Evolutionary conservation across 2,797 vertebrate species (phyloP).

Genomic region (Morus bassanus): DNA sequence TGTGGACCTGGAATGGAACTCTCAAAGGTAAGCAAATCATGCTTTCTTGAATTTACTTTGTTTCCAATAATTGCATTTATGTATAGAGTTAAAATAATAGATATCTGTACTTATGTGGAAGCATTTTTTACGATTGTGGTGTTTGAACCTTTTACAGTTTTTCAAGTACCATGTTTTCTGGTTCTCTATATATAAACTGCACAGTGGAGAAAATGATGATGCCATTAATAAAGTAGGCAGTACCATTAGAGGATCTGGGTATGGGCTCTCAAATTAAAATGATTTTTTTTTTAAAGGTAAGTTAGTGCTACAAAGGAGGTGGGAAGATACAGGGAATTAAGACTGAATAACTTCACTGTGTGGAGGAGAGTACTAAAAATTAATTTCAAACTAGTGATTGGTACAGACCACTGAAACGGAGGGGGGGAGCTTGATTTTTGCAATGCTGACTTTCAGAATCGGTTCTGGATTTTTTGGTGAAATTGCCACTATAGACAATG

Average conservation of each 20-base stretch:
- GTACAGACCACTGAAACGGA: background rate
- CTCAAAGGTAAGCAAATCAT: slow-evolving; percentile 84
- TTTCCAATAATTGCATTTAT: background rate
- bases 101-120: background rate
- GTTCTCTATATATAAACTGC: background rate
- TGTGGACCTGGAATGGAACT: slow-evolving; percentile 95
- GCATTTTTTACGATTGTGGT: background rate
- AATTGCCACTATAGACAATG: background rate
- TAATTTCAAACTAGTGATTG: background rate
- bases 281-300: background rate
- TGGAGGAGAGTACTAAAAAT: background rate
- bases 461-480: background rate
- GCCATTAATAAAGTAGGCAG: background rate
- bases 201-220: background rate
- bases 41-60: background rate
- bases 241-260: background rate
- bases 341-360: background rate
- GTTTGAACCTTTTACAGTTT: background rate
- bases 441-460: background rate
- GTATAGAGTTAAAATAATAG: background rate
- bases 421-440: background rate
- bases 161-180: background rate
- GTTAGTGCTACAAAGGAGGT: background rate
- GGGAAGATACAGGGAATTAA: background rate
- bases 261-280: background rate